Base-by-base conservation (phyloP, 2,797 vertebrate genomes). In the Mus caroli region DNA sequence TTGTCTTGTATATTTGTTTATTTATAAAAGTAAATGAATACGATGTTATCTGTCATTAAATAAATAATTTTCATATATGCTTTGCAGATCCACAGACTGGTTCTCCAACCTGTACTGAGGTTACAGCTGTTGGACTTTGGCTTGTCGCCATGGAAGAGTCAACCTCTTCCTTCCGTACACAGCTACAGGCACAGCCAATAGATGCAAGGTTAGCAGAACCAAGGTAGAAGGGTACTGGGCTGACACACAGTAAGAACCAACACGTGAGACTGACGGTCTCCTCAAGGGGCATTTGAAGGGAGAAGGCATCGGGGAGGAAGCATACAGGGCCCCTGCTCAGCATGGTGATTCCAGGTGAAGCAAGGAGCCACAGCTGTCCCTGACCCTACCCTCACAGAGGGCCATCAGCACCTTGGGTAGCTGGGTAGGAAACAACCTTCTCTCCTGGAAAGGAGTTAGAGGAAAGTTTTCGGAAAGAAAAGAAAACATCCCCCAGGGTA, bases 11-110 rank as follows among this genome's bases (percentile, higher is more conserved):
- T 31, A 88, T 91, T 10, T 58, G 8, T 97, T 97, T 96, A 95
- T 97, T 96, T 93, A 40, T 96, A 97, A 98, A 98, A 96, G 56
- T 60, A 88, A 90, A 90, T 83, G 90, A 92, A 90, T 24, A 96
- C 87, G 69, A 6, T 20, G 62, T 54, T 78, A 84, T 58, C 22
- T 89, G 77, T 91, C 71, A 96, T 90, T 71, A 94, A 97, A 96
- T 94, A 94, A 52, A 83, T 96, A 95, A 96, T 76, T 96, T 46
- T 83, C 43, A 84, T 62, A 62, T 60, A 94, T 91, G 80, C 40
- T 0, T 2, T 26, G 54, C 22, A 90, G 94, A 87, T 11, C 31
- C 69, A 60, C 40, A 73, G 58, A 71, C 19, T 43, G 3, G 37
- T 56, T 85, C 22, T 54, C 64, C 37, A 37, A 50, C 11, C 1